A percentile compares a stretch with the other conserved stretches of the same genome.
Conservation (phyloP, 2,888 invertebrate genomes). For the Anticlea derivata region DNA sequence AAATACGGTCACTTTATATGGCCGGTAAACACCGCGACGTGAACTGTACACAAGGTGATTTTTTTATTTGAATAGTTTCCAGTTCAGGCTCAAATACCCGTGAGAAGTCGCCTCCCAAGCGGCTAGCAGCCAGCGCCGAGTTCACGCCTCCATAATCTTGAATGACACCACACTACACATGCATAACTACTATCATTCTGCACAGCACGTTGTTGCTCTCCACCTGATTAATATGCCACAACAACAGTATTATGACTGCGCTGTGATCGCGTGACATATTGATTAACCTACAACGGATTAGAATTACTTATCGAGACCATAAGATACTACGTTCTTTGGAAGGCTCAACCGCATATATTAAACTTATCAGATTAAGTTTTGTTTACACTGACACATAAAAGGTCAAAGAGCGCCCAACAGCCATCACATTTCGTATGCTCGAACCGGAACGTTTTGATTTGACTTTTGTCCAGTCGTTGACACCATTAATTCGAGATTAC, state of each 20-base stretch:
- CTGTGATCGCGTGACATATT: conserved; percentile 46
- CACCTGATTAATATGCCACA: conserved; percentile 51
- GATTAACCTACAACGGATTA: conserved; percentile 40
- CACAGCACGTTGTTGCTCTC: conserved; percentile 56
- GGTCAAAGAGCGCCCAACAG: conserved; percentile 45
- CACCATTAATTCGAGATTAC: conserved; percentile 77
- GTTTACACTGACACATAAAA: conserved; percentile 40
- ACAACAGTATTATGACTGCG: conserved; percentile 48
- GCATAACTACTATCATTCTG: conserved; percentile 50
- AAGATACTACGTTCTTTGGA: conserved; percentile 34
- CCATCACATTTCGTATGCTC: conserved; percentile 43
- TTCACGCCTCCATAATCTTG: conserved; percentile 63
- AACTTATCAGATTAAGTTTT: conserved; percentile 41
- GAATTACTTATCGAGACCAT: conserved; percentile 34
- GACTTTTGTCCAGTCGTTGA: conserved; percentile 57
- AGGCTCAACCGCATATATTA: conserved; percentile 38
- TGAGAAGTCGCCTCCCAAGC: conserved; percentile 70
- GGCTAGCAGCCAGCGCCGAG: conserved; percentile 40
- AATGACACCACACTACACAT: conserved; percentile 60
- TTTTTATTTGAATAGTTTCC: conserved; percentile 75
- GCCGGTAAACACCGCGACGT: conserved; percentile 76
- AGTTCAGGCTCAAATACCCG: conserved; percentile 78
- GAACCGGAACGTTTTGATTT: conserved; percentile 52
- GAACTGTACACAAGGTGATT: conserved; percentile 81
- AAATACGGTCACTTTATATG: conserved; percentile 78